These are phyloP conservation scores for Protosalanx chinensis DNA, from an alignment of 2,797 vertebrate genomes.

Conservation along the genomic window DNA sequence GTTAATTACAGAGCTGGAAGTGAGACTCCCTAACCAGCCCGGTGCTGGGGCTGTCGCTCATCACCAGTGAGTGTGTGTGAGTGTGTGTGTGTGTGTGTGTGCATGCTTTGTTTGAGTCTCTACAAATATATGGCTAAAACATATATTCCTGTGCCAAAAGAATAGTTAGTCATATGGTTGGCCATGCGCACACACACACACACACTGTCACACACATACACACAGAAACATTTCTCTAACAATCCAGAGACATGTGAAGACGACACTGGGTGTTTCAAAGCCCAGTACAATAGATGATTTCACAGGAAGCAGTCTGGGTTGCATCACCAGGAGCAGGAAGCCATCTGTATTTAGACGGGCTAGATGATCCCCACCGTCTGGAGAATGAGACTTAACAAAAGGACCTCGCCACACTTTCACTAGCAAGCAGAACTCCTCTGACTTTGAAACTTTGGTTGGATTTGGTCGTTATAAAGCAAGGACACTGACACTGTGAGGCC, in stretches of 20 bases:
- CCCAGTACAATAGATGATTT: slow-evolving; percentile 63
- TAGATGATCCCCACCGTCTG: background rate
- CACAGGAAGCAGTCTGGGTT: slow-evolving; percentile 61
- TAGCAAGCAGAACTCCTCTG: background rate
- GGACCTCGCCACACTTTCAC: background rate
- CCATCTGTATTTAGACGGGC: slow-evolving; percentile 32
- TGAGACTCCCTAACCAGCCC: slow-evolving; percentile 63
- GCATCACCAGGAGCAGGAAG: slow-evolving; percentile 63
- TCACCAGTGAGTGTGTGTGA: slow-evolving; percentile 22
- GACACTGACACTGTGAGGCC: background rate
- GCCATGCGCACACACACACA: slow-evolving; percentile 1
- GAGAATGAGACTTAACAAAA: background rate
- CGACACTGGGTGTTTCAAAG: slow-evolving; percentile 55
- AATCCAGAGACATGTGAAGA: slow-evolving; percentile 62
- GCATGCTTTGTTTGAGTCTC: background rate
- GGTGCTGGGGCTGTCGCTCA: slow-evolving; percentile 41
- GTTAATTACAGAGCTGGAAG: slow-evolving; percentile 72
- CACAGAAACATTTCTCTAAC: slow-evolving; percentile 37
- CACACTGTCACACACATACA: slow-evolving; percentile 1
- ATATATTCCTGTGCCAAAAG: too few relatives aligned
- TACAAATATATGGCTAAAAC: slow-evolving; percentile 23
- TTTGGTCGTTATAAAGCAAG: too few relatives aligned
- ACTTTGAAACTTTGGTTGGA: too few relatives aligned
- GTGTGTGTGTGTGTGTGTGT: slow-evolving; percentile 7
- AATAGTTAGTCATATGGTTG: too few relatives aligned